Evolutionary conservation across 2,797 vertebrate species (phyloP), one percentile per base, ranked within the genome.

Genomic region (Bradypodion pumilum): DNA sequence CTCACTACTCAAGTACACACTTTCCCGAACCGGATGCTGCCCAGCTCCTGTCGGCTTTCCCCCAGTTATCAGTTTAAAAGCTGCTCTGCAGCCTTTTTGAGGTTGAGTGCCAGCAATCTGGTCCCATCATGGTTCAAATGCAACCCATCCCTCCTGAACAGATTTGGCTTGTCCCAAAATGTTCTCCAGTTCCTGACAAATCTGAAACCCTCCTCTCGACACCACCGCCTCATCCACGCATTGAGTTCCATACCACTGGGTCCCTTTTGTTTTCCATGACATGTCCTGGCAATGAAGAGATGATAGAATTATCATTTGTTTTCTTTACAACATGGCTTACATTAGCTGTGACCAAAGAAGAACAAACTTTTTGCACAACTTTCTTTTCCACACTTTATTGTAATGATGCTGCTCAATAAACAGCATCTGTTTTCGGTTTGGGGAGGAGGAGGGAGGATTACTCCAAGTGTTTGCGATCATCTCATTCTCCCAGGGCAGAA

Each of bases 341-440:
- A 79, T 87, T 83, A 83, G 42, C 70, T 87, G 73, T 81, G 79
- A 81, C 84, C 74, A 81, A 81, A 77, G 84, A 42, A 85, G 84
- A 85, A 81, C 65, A 85, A 85, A 85, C 84, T 62, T 85, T 81
- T 60, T 85, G 79, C 79, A 81, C 79, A 81, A 49, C 79, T 81
- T 85, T 85, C 84, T 85, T 85, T 81, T 85, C 84, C 52, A 81
- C 79, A 81, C 84, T 85, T 81, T 85, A 85, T 81, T 85, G 79
- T 77, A 85, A 85, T 72, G 78, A 81, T 85, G 84, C 84, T 81
- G 79, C 73, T 80, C 85, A 83, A 87, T 80, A 80, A 83, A 83
- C 81, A 87, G 81, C 85, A 86, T 83, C 84, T 85, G 81, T 86
- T 86, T 86, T 86, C 32, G 40, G 80, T 83, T 86, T 86, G 70